These are phyloP conservation scores for Acanthosoma haemorrhoidale DNA, from an alignment of 2,888 invertebrate species.

Conservation along the genomic window DNA sequence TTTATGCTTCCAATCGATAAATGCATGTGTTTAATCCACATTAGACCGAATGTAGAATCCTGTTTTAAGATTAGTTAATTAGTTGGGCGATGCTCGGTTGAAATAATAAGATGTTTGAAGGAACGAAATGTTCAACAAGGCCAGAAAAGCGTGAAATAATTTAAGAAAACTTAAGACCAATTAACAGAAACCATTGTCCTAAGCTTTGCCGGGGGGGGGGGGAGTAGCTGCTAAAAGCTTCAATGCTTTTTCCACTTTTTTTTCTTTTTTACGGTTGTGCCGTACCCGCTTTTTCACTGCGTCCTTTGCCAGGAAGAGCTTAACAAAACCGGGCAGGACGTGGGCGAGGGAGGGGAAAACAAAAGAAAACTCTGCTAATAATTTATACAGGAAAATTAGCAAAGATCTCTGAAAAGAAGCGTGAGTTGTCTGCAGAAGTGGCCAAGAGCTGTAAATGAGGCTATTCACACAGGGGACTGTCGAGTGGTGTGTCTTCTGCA, in stretches of 20 bases:
- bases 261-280: background rate
- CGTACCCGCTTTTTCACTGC: background rate
- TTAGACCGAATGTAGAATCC: too few relatives aligned
- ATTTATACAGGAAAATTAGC: constrained; percentile 19
- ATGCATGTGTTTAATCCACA: too few relatives aligned
- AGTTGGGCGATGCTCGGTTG: too few relatives aligned
- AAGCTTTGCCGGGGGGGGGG: background rate
- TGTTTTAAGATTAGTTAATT: too few relatives aligned
- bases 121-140: background rate
- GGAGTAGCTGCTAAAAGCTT: background rate
- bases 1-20: too few relatives aligned
- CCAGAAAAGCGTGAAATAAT: background rate
- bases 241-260: background rate
- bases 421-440: background rate
- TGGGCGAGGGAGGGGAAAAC: background rate
- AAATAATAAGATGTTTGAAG: too few relatives aligned
- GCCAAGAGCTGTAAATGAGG: constrained; percentile 10
- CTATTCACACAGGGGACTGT: constrained; percentile 14
- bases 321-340: too few relatives aligned
- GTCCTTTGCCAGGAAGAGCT: background rate
- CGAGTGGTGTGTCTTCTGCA: background rate
- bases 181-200: background rate
- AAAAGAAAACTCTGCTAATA: constrained; percentile 21
- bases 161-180: constrained; percentile 4
- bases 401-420: background rate